Evolutionary conservation across 2,113 vertebrate genomes (phyloP).

Genomic region (Hyla sarda): DNA sequence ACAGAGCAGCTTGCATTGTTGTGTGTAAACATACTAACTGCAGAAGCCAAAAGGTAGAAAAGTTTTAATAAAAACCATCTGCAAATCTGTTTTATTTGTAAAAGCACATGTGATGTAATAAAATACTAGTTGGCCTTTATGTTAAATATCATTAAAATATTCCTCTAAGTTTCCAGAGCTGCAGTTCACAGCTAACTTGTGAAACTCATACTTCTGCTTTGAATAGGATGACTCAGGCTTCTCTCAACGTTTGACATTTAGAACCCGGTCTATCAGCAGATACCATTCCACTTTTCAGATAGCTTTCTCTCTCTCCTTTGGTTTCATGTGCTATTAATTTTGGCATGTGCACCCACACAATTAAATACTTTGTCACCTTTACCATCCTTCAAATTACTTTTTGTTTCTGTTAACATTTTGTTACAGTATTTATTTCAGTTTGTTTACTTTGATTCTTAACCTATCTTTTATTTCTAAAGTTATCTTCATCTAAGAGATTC

Average conservation of each 20-base stretch:
- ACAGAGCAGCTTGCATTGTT: too few relatives aligned
- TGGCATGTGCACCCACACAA: conserved; percentile 62
- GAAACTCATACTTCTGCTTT: conserved; percentile 45
- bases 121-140: too few relatives aligned
- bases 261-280: conserved; percentile 61
- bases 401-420: conserved; percentile 41
- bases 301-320: conserved; percentile 62
- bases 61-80: too few relatives aligned
- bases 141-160: neutral
- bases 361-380: conserved; percentile 59
- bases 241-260: conserved; percentile 66
- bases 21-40: too few relatives aligned
- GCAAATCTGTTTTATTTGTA: too few relatives aligned
- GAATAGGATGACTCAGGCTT: conserved; percentile 63
- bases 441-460: conserved; percentile 59
- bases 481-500: conserved; percentile 67
- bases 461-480: conserved; percentile 71
- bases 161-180: neutral
- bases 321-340: conserved; percentile 66
- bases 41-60: too few relatives aligned
- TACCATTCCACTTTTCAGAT: conserved; percentile 64
- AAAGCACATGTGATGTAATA: too few relatives aligned
- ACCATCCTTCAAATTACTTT: conserved; percentile 56
- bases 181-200: neutral
- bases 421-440: conserved; percentile 55